Evolutionary conservation across 1,140 invertebrate species (phyloP), one percentile per base, ranked within the genome.

Genomic region (Drosophila sechellia): DNA sequence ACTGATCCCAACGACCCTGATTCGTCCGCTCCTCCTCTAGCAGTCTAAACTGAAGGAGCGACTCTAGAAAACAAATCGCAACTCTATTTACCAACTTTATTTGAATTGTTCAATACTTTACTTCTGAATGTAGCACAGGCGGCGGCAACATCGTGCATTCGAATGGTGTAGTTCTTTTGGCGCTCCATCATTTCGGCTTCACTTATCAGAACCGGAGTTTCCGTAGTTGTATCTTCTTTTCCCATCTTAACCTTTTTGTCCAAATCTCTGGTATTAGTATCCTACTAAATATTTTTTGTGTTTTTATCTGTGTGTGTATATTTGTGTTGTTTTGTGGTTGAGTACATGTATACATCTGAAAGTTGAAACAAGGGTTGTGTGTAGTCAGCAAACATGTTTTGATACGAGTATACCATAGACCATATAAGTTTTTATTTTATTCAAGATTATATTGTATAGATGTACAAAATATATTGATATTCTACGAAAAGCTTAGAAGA

Each of bases 401-500:
- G 2, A 22, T 22, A 22, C 20, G 20, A 22, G 20, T 22, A 17
- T n/a, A n/a, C n/a, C n/a, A n/a, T 17, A 17, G 0, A 17, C 17
- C 17, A 22, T 22, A 22, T 22, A 22, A 22, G 3, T 22, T 22
- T 22, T 3, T 43, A 43, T 31, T 43, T 43, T 43, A 43, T 10
- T 20, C 4, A 17, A 43, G 17, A 43, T 43, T 17, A 15, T n/a
- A 8, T n/a, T 3, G 31, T 45, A 25, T 40, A 12, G 15, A 34
- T 35, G 11, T 58, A 45, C 27, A 63, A 54, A 63, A 54, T 73
- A 70, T 50, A 52, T 2, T 45, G 15, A 50, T 15, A 35, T 15
- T n/a, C 42, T 77, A 91, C 0, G 90, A 84, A 77, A 72, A 91
- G 56, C 85, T 87, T 48, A 91, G 53, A 3, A 77, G 34, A 17